Percentiles rank a stretch among this genome's conserved stretches.
phyloP scores from a whole-genome alignment of 1,140 invertebrate genomes.

The Drosophila insularis region DNA sequence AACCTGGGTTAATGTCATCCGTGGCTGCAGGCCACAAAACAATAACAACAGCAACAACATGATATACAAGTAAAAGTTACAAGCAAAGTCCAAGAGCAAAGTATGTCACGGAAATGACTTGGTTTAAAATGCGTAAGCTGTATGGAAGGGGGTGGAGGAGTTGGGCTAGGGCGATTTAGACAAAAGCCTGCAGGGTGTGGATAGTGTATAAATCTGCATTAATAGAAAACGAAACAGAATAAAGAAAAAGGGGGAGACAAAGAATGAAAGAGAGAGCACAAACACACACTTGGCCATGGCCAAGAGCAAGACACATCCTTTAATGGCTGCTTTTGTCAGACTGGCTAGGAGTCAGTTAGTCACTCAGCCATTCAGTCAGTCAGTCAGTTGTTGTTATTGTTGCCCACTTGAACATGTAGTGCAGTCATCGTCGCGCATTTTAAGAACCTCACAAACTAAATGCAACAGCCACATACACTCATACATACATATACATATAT shows the following conservation, averaged over 20 bases:
- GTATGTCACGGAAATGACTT: slow-evolving; percentile 79
- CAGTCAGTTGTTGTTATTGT: slow-evolving; percentile 27
- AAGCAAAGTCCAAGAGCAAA: slow-evolving; percentile 29
- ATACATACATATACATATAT: background rate
- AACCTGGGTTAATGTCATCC: slow-evolving; percentile 72
- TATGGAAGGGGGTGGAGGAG: background rate
- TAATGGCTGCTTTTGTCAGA: slow-evolving; percentile 60
- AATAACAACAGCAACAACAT: slow-evolving; percentile 10
- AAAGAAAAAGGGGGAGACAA: slow-evolving; percentile 13
- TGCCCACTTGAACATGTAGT: slow-evolving; percentile 75
- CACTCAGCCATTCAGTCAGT: slow-evolving; percentile 13
- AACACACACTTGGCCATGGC: slow-evolving; percentile 37
- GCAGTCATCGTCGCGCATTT: slow-evolving; percentile 68
- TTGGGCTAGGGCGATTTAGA: background rate
- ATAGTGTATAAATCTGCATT: slow-evolving; percentile 60
- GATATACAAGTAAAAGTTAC: slow-evolving; percentile 67
- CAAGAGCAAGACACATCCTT: slow-evolving; percentile 68
- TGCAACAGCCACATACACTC: slow-evolving; percentile 54
- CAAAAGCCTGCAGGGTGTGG: slow-evolving; percentile 7
- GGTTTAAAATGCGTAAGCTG: slow-evolving; percentile 66
- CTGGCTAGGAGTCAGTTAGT: background rate
- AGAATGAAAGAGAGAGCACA: background rate
- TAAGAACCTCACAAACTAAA: slow-evolving; percentile 67
- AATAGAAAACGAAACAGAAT: slow-evolving; percentile 76
- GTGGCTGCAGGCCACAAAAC: slow-evolving; percentile 44